Base-by-base conservation (phyloP, 2,797 vertebrate genomes). In the Coilia nasus region DNA sequence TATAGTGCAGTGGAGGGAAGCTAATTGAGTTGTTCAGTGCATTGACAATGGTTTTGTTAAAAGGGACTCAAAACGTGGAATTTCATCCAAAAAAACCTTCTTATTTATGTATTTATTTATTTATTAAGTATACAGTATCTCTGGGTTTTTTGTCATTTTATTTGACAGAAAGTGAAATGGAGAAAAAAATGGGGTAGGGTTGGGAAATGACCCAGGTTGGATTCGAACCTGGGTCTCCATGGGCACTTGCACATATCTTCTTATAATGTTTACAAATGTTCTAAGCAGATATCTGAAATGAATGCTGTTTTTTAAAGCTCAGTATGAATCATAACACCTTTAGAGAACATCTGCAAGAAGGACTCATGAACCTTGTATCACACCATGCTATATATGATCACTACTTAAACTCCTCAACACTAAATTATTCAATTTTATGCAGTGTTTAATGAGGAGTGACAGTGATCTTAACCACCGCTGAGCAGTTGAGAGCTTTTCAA, bases 371-470 rank as follows among this genome's bases (percentile, higher is more conserved):
- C 71, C 35, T 78, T 78, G 35, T 19, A 78, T 78, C 71, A 44
- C 19, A 44, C 35, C 31, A 21, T 19, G 71, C 71, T 78, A 21
- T 78, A 78, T 78, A 41, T 78, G 71, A 78, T 78, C 31, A 78
- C 31, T 44, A 6, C 35, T 44, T 78, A 21, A 78, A 44, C 31
- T 35, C 71, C 71, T 78, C 15, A 21, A 21, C 71, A 44, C 17
- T 44, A 21, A 78, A 44, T 78, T 78, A 78, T 78, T 78, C 67
- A 15, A 31, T 75, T 75, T 75, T 75, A 41, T 21, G 17, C 71
- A 78, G 71, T 78, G 71, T 19, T 21, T 78, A 41, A 78, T 78
- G 35, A 44, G 67, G 67, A 75, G 71, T 78, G 71, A 78, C 71
- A 78, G 71, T 44, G 71, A 78, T 78, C 71, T 44, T 78, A 44